Conservation (phyloP, 2,797 vertebrate genomes). For the Necrosyrtes monachus region DNA sequence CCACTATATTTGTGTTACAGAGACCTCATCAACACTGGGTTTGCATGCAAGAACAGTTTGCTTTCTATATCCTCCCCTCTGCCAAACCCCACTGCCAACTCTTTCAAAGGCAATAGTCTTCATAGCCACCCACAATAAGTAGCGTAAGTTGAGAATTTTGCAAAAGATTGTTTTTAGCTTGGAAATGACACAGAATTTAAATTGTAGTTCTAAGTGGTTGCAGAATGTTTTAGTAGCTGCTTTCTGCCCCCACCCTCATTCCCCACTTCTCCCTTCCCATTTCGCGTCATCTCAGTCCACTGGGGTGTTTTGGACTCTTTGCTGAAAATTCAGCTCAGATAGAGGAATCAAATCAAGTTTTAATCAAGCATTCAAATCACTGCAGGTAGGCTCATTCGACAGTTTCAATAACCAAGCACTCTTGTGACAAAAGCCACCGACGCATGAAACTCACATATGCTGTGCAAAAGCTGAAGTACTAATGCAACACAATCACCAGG, state of each 20-base stretch:
- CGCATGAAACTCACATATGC: background rate
- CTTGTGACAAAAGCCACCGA: background rate
- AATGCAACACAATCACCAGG: background rate
- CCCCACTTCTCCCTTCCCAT: background rate
- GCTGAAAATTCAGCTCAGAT: background rate
- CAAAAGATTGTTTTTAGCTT: conserved; percentile 1
- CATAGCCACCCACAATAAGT: background rate
- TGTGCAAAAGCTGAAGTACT: background rate
- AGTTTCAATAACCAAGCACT: background rate
- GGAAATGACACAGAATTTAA: background rate
- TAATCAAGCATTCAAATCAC: conserved; percentile 30
- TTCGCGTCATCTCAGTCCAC: background rate
- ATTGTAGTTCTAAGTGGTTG: background rate
- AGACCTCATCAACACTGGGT: background rate
- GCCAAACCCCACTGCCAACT: background rate
- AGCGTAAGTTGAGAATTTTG: background rate
- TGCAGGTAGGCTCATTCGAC: background rate
- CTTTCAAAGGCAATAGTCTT: background rate
- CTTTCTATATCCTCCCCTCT: background rate
- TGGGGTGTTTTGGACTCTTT: background rate
- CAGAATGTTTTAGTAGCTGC: background rate
- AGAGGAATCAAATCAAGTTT: background rate
- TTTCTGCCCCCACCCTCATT: background rate
- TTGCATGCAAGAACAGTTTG: background rate
- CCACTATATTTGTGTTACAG: background rate